A percentile compares a stretch with the other conserved stretches of the same genome.
These are phyloP conservation scores for Amphipoea oculea DNA, from an alignment of 2,888 invertebrate genomes.

Conservation along the genomic window DNA sequence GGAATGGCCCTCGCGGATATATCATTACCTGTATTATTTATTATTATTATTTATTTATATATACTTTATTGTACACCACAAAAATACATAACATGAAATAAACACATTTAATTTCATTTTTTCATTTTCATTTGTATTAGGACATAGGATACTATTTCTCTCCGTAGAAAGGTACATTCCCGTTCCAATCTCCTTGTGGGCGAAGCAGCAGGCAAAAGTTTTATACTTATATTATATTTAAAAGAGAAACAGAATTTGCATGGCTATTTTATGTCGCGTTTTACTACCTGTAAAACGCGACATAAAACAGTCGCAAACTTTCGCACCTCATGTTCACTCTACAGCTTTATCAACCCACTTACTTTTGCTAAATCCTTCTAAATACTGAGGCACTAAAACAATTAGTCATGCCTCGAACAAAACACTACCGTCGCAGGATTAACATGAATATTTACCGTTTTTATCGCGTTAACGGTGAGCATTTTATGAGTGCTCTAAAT, in stretches of 20 bases:
- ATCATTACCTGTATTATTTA: background rate
- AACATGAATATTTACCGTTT: constrained; percentile 30
- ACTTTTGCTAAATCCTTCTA: background rate
- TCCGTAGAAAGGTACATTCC: background rate
- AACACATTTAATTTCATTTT: too few relatives aligned
- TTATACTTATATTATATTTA: background rate
- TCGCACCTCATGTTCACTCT: background rate
- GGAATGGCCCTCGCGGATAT: background rate
- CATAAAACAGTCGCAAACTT: constrained; percentile 4
- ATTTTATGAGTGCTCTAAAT: constrained; percentile 3
- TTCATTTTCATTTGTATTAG: too few relatives aligned
- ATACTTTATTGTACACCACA: too few relatives aligned
- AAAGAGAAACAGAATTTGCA: background rate
- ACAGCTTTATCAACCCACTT: constrained; percentile 2
- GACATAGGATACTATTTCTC: background rate
- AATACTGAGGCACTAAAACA: constrained; percentile 7
- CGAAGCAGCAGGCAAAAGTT: too few relatives aligned
- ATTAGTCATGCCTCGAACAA: constrained; percentile 16
- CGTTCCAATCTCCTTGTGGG: too few relatives aligned
- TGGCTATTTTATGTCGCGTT: background rate
- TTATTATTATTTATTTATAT: too few relatives aligned
- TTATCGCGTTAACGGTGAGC: background rate
- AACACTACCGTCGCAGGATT: constrained; percentile 10
- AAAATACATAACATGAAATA: too few relatives aligned
- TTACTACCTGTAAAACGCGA: background rate